phyloP scores from a whole-genome alignment of 1,140 invertebrate species.

The Lepeophtheirus salmonis region DNA sequence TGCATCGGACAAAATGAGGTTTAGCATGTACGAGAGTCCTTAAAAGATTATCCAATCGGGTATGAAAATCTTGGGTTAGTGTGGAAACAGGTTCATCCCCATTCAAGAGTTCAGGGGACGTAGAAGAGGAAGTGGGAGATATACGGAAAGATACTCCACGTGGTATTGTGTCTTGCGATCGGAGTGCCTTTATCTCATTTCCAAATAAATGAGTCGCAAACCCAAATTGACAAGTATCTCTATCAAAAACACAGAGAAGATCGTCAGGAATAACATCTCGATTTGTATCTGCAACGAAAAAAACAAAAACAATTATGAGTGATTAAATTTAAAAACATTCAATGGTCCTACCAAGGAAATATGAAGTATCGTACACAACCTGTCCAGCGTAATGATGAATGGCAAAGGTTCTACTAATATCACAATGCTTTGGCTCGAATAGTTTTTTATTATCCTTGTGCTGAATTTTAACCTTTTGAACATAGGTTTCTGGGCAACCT shows the following conservation, averaged over 20 bases:
- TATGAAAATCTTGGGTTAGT: constrained; percentile 83
- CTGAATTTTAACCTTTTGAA: constrained; percentile 63
- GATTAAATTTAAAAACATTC: background rate
- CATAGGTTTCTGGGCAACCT: constrained; percentile 66
- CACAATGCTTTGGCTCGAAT: constrained; percentile 49
- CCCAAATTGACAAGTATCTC: constrained; percentile 77
- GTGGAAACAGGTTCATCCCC: constrained; percentile 72
- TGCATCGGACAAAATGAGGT: constrained; percentile 79
- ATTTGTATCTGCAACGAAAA: constrained; percentile 47
- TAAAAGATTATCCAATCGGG: constrained; percentile 69
- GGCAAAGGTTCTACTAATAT: constrained; percentile 55
- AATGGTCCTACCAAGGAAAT: constrained; percentile 49
- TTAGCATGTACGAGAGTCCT: constrained; percentile 74
- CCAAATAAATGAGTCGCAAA: constrained; percentile 86
- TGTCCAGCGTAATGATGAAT: constrained; percentile 79
- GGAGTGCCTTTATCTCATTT: constrained; percentile 67
- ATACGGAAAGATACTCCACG: constrained; percentile 66
- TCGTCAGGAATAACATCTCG: constrained; percentile 78
- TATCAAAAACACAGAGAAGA: constrained; percentile 74
- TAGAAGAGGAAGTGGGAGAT: constrained; percentile 66
- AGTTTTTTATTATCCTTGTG: constrained; percentile 55
- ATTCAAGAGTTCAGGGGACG: constrained; percentile 32
- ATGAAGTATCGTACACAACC: constrained; percentile 67
- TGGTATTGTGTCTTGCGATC: constrained; percentile 56
- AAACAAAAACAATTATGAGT: background rate